Conservation (phyloP, 1,140 invertebrate genomes). For the Drosophila mayri region DNA sequence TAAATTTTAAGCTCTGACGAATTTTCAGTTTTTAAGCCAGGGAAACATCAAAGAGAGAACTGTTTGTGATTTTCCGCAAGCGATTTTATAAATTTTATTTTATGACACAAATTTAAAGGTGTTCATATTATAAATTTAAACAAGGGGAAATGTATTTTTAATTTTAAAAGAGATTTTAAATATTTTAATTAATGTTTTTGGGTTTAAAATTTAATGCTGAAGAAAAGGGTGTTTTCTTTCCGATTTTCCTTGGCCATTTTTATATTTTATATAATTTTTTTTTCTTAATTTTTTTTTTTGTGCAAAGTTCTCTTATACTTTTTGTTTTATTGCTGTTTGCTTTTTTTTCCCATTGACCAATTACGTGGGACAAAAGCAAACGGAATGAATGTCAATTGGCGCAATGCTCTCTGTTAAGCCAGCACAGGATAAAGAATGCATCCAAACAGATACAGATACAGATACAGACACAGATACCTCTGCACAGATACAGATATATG, state of each 20-base stretch:
- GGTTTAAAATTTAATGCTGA: too few relatives aligned
- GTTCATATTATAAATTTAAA: not conserved
- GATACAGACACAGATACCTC: constrained; percentile 7
- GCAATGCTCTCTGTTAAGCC: constrained; percentile 17
- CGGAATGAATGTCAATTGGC: constrained; percentile 59
- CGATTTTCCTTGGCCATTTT: not conserved
- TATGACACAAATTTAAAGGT: too few relatives aligned
- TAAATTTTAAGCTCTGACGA: constrained; percentile 43
- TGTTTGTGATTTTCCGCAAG: not conserved
- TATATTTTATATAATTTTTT: not conserved
- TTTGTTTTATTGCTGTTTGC: not conserved
- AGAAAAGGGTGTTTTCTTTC: not conserved
- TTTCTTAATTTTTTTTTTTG: not conserved
- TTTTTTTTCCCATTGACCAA: constrained; percentile 44
- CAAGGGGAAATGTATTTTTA: not conserved
- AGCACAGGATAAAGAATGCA: constrained; percentile 41
- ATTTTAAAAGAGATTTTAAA: not conserved
- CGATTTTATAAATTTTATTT: not conserved
- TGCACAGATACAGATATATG: constrained; percentile 5
- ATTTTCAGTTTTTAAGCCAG: constrained; percentile 6
- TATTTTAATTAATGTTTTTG: not conserved
- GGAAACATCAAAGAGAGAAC: constrained; percentile 22
- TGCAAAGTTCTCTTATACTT: not conserved
- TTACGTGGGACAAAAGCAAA: constrained; percentile 52
- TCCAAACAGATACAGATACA: constrained; percentile 19